Percentiles rank a stretch among this genome's conserved stretches.
Conservation (phyloP, 35 echinoderm and acorn worm species). For the Ophioderma brevispina region DNA sequence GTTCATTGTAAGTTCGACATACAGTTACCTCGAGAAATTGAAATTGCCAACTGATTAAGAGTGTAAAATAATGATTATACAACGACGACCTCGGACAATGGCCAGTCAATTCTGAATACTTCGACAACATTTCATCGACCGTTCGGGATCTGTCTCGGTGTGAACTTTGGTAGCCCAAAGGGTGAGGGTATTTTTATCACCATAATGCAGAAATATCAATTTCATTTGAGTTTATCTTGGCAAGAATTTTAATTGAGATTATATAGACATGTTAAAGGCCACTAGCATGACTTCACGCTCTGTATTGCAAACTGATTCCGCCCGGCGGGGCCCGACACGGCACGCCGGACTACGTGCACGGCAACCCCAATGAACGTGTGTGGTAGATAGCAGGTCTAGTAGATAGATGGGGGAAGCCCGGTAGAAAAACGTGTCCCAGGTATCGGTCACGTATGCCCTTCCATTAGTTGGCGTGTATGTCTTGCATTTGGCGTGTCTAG, state of each 20-base stretch:
- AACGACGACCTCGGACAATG: too few relatives aligned
- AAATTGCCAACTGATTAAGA: too few relatives aligned
- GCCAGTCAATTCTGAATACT: too few relatives aligned
- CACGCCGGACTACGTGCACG: not conserved
- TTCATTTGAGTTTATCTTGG: conserved; percentile 10
- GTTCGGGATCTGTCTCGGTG: not conserved
- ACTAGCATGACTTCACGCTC: not conserved
- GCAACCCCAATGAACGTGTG: not conserved
- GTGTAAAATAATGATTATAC: too few relatives aligned
- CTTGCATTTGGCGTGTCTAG: not conserved
- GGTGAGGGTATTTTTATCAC: not conserved
- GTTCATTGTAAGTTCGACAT: too few relatives aligned
- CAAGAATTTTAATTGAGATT: conserved; percentile 15
- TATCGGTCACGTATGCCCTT: conserved; percentile 9
- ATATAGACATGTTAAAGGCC: conserved; percentile 1
- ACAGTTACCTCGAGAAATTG: too few relatives aligned
- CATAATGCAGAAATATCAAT: not conserved
- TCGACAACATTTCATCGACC: too few relatives aligned
- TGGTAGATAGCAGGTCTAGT: not conserved
- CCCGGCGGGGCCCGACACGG: not conserved
- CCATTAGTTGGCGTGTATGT: not conserved
- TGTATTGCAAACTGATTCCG: conserved; percentile 6
- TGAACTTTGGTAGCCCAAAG: not conserved
- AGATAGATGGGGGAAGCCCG: conserved; percentile 2
- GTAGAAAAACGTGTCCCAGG: not conserved